Base-by-base conservation (phyloP, 2,888 invertebrate genomes). In the Balanococcus diminutus region DNA sequence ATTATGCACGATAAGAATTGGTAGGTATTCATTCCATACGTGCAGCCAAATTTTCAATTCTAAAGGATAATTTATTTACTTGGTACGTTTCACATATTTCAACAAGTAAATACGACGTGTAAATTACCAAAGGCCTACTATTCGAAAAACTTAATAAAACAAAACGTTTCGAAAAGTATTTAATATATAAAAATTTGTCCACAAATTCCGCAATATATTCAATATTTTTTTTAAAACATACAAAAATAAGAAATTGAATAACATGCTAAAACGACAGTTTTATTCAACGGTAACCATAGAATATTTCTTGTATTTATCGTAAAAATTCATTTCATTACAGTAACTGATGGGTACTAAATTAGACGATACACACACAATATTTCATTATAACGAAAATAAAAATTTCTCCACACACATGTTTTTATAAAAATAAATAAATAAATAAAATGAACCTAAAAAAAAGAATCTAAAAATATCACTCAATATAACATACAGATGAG, bases 361-460 rank as follows among this genome's bases (percentile, higher is more conserved):
- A 19, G 8, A 32, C 19, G 32, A 25, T 2, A 75, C 11, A 14
- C 36, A 32, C 5, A 28, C 8, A 32, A 32, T n/a, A n/a, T 75
- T 75, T 32, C 32, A 75, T 75, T 36, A 75, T 75, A 75, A 75
- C 75, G 36, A 75, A 75, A 32, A 75, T 75, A 32, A 75, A 75
- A 75, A 75, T 36, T 31, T 75, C 36, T 67, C 75, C n/a, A 51
- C 19, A 51, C 19, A 32, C 19, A 32, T 31, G 14, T n/a, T 25
- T 75, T 75, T 32, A 19, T 32, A 75, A 75, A 31, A 75, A 75
- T 75, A 36, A 75, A 75, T 75, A 75, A 75, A 75, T 75, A 75
- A 82, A 51, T 51, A 46, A 82, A 82, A 51, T 51, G 28, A 82
- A 46, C 14, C 51, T 82, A 82, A 31, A 82, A 39, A n/a, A 51